These are phyloP conservation scores for Pyrocoelia pectoralis DNA, from an alignment of 2,888 invertebrate genomes.

Conservation along the genomic window DNA sequence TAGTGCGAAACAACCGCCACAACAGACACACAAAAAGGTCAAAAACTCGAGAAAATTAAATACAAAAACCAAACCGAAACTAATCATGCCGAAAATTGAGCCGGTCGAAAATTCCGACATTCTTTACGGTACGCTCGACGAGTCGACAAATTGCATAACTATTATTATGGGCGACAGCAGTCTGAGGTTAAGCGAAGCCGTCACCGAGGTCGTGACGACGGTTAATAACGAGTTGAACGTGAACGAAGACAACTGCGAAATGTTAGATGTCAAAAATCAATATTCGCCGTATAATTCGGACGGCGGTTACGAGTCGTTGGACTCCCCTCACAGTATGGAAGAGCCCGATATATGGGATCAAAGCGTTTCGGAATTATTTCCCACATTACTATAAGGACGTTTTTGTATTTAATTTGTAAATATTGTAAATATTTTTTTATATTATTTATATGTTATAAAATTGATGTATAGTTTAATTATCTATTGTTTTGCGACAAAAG, in stretches of 20 bases:
- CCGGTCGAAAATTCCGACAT: conserved; percentile 61
- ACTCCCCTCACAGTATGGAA: conserved; percentile 62
- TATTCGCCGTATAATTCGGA: conserved; percentile 57
- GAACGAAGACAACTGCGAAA: background rate
- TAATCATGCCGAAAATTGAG: conserved; percentile 27
- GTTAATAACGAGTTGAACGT: conserved; percentile 34
- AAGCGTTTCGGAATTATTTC: conserved; percentile 80
- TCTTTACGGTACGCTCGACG: conserved; percentile 77
- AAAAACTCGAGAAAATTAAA: conserved; percentile 16
- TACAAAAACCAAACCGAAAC: conserved; percentile 30
- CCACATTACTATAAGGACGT: conserved; percentile 68
- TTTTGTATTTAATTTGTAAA: conserved; percentile 20
- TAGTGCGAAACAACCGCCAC: conserved; percentile 47
- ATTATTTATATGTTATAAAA: conserved; percentile 8
- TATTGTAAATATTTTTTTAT: conserved; percentile 18
- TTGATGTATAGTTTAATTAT: background rate
- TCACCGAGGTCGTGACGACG: conserved; percentile 56
- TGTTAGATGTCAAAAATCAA: conserved; percentile 5
- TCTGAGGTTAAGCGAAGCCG: conserved; percentile 62
- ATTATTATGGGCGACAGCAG: conserved; percentile 73
- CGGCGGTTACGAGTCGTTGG: conserved; percentile 72
- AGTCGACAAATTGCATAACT: conserved; percentile 76
- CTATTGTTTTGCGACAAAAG: conserved; percentile 14
- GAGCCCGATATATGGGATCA: conserved; percentile 68
- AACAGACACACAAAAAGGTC: conserved; percentile 21